A percentile compares a stretch with the other conserved stretches of the same genome.
These are phyloP conservation scores for Ectemnius cavifrons DNA, from an alignment of 2,888 invertebrate genomes.

Conservation along the genomic window DNA sequence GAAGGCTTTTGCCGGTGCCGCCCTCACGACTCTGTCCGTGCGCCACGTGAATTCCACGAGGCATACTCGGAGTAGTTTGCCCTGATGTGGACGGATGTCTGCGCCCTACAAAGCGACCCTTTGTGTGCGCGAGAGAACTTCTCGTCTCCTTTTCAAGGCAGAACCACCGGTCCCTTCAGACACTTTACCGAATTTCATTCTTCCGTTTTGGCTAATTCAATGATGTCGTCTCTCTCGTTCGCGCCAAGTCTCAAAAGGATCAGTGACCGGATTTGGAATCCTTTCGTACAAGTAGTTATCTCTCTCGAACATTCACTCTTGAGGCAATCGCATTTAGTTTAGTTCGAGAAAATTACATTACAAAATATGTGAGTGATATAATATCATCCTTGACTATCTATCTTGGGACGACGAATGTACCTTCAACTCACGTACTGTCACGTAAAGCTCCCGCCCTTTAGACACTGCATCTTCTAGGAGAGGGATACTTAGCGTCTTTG, in stretches of 20 bases:
- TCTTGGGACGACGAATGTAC: too few relatives aligned
- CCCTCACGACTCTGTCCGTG: constrained; percentile 8
- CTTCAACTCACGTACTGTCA: too few relatives aligned
- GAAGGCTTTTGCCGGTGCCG: constrained; percentile 14
- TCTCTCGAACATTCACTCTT: background rate
- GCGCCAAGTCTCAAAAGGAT: constrained; percentile 27
- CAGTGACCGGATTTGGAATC: constrained; percentile 19
- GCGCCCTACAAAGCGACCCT: constrained; percentile 49
- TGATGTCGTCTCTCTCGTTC: constrained; percentile 20
- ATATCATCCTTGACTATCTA: too few relatives aligned
- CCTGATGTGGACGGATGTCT: constrained; percentile 44
- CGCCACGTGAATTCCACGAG: constrained; percentile 44
- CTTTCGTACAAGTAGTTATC: background rate
- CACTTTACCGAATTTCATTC: constrained; percentile 44
- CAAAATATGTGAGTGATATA: too few relatives aligned
- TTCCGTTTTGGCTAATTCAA: constrained; percentile 51
- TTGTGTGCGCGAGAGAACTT: constrained; percentile 41
- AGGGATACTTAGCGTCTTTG: too few relatives aligned
- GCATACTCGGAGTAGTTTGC: constrained; percentile 43
- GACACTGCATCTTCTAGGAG: too few relatives aligned
- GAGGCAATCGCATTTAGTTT: background rate
- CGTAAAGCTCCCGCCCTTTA: too few relatives aligned
- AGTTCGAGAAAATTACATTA: too few relatives aligned
- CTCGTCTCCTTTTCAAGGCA: constrained; percentile 38
- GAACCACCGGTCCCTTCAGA: constrained; percentile 24